phyloP scores from a whole-genome alignment of 2,113 vertebrate genomes.

The Neolamprologus modestus region DNA sequence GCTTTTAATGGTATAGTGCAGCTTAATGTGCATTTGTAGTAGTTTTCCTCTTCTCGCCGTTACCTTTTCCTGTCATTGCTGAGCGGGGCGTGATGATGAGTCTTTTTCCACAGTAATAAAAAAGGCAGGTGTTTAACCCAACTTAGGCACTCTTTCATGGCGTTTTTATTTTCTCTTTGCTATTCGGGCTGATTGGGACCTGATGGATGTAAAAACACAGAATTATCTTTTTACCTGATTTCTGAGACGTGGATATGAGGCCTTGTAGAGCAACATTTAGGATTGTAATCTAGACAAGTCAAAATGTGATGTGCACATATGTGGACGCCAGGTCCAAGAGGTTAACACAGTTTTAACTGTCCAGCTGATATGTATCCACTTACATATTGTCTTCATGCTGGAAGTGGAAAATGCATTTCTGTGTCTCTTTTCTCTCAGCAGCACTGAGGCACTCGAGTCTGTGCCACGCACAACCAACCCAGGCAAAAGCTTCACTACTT shows the following conservation, averaged over 20 bases:
- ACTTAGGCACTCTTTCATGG: accelerated
- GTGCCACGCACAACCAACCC: neutral
- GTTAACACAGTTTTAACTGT: neutral
- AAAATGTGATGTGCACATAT: neutral
- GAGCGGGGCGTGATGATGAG: neutral
- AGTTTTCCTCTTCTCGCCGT: neutral
- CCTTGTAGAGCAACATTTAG: accelerated
- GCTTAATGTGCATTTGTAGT: neutral
- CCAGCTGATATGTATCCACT: neutral
- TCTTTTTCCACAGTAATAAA: neutral
- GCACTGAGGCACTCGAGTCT: neutral
- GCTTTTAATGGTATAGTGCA: accelerated
- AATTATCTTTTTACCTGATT: neutral
- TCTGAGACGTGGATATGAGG: neutral
- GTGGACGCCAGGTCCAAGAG: neutral
- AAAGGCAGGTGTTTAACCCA: neutral
- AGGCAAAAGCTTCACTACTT: no score
- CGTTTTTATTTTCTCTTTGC: neutral
- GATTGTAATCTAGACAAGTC: accelerated
- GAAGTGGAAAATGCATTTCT: neutral
- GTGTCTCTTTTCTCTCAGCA: neutral
- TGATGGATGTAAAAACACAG: neutral
- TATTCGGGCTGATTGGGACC: accelerated
- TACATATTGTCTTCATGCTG: neutral
- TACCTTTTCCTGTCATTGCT: neutral